Percentiles rank a stretch among this genome's conserved stretches.
These are phyloP conservation scores for Campylorhamphus procurvoides DNA, from an alignment of 2,113 vertebrate species.

Conservation along the genomic window DNA sequence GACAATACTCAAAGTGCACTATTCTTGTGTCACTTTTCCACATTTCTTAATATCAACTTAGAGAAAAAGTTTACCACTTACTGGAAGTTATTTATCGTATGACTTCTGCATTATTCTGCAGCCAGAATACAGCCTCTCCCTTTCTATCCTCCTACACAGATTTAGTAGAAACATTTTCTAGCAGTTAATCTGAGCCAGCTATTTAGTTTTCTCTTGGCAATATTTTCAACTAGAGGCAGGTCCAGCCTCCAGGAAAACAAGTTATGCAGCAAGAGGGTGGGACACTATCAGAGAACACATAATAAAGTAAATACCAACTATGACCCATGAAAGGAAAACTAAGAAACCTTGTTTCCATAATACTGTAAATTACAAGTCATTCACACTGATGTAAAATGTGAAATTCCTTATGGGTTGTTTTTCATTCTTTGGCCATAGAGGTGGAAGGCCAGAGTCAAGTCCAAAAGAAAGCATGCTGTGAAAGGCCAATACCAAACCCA, in stretches of 20 bases:
- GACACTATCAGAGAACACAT: conserved; percentile 38
- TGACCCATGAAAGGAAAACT: neutral
- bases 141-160: conserved; percentile 52
- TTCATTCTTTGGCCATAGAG: neutral
- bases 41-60: conserved; percentile 1
- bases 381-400: neutral
- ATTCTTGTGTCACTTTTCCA: conserved; percentile 47
- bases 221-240: conserved; percentile 33
- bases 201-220: conserved; percentile 12
- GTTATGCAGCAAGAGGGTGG: conserved; percentile 52
- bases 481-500: neutral
- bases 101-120: conserved; percentile 36
- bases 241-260: conserved; percentile 53
- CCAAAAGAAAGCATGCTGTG: neutral
- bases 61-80: conserved; percentile 11
- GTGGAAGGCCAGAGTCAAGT: neutral
- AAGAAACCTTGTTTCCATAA: neutral
- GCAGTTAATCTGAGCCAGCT: conserved; percentile 33
- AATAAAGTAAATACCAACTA: conserved; percentile 39
- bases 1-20: conserved; percentile 37
- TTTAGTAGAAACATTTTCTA: conserved; percentile 38
- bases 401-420: neutral
- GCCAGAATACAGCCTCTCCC: conserved; percentile 32
- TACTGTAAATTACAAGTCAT: neutral
- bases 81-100: conserved; percentile 20